Evolutionary conservation across 1,140 invertebrate species (phyloP), one percentile per base, ranked within the genome.

Genomic region (Oncopeltus fasciatus): DNA sequence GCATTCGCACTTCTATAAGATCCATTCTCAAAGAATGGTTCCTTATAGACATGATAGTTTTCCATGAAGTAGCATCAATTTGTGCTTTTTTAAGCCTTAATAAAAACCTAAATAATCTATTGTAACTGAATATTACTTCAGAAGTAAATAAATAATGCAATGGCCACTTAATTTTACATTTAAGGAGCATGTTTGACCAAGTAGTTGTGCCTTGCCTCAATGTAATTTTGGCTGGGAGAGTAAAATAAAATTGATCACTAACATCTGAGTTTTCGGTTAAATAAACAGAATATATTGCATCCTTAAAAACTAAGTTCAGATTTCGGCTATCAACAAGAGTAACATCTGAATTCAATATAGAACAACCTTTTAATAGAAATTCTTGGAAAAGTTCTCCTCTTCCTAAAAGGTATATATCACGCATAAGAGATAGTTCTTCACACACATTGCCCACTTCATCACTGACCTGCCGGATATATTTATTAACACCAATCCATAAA

Each of bases 211-310:
- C 59, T 29, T 26, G 26, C 26, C 26, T 46, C 0, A 59, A 26
- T 16, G 27, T 14, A 16, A 27, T 47, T 51, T 31, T 12, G 18
- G 12, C 28, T 2, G 59, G 59, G 11, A 61, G 31, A 14, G 14
- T 49, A 26, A 61, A 61, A 51, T 47, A 28, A 18, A 61, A 28
- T n/a, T 29, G 1, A 43, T 61, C 46, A n/a, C 28, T 29, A 5
- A 61, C n/a, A 21, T 47, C 16, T n/a, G 44, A 61, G 28, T 61
- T n/a, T 21, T 61, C 46, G 2, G 26, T 29, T 8, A 51, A 28
- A 51, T 61, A 61, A 9, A 61, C 59, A 27, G 49, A 28, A 26
- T 61, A 61, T 0, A 51, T 26, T 16, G 59, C 59, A 51, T 61
- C 46, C n/a, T 28, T 47, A n/a, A 61, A 61, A 1, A n/a, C 27